Evolutionary conservation across 2,797 vertebrate genomes (phyloP), one percentile per base, ranked within the genome.

Genomic region (Leucoraja ocellata): DNA sequence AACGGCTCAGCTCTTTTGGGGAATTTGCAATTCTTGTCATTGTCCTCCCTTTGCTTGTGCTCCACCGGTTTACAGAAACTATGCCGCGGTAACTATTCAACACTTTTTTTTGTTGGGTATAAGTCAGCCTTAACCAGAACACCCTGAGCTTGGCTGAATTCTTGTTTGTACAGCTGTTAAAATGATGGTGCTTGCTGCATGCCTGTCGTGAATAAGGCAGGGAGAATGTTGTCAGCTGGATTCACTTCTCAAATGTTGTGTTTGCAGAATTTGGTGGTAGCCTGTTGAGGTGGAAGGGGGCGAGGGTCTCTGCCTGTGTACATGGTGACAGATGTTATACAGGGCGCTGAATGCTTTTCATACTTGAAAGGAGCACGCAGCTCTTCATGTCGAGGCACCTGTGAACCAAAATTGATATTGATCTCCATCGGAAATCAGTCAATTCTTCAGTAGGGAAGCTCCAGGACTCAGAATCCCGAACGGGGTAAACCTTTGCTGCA

Each of bases 131-230:
- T 92, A 92, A 92, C 90, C 90, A 92, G 90, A 74, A 71, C 71
- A 58, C 84, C 61, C 71, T 92, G 71, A 74, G 36, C 65, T 92
- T 74, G 90, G 90, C 90, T n/a, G 68, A 92, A 76, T 21, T 46
- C 90, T 76, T 92, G 90, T 92, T 92, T 92, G 90, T 76, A 73
- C 90, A 92, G 90, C 90, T 92, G 90, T 92, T 92, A 39, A 92
- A 54, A 28, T 54, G 68, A 92, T 46, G 71, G 36, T 92, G 90
- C 68, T 92, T 54, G 90, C 54, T 76, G 90, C 65, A 92, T 92
- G 39, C 39, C 90, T 74, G 71, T 74, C 13, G 25, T 14, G 68
- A 76, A 92, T 92, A 73, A 91, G 46, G 90, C 32, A 11, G 68
- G 74, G 68, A 73, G 90, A 91, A 91, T 92, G 90, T 23, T 92